A percentile compares a stretch with the other conserved stretches of the same genome.
Conservation (phyloP, 2,797 vertebrate genomes). For the Rachycentron canadum region DNA sequence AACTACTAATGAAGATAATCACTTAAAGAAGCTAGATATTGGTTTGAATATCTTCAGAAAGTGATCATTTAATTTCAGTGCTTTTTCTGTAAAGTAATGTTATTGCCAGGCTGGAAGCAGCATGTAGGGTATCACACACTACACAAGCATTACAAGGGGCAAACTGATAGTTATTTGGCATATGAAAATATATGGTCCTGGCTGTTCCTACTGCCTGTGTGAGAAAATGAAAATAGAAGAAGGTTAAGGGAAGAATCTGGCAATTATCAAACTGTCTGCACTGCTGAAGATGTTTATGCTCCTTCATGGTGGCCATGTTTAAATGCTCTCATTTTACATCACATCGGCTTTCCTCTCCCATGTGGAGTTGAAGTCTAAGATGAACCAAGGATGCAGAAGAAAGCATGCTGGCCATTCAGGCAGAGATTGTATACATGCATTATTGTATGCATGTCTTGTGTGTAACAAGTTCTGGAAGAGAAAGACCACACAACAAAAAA, state of each 20-base stretch:
- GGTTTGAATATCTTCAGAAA: background rate
- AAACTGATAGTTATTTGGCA: background rate
- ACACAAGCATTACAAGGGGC: background rate
- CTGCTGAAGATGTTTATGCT: background rate
- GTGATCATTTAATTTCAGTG: background rate
- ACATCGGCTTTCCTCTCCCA: slow-evolving; percentile 37
- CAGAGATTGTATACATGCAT: background rate
- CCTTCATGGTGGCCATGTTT: slow-evolving; percentile 2
- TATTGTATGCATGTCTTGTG: background rate
- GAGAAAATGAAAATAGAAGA: background rate
- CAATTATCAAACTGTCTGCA: too few species aligned
- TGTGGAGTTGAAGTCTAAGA: slow-evolving; percentile 24
- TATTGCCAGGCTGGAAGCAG: background rate
- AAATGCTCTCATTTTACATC: background rate
- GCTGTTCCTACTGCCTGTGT: background rate
- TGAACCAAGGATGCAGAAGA: background rate
- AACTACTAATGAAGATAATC: background rate
- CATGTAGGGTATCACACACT: background rate
- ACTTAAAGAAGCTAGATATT: background rate
- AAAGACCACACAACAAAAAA: background rate
- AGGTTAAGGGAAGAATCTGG: background rate
- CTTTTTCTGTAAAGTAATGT: too few species aligned
- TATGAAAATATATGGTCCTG: background rate
- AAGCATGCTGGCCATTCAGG: background rate
- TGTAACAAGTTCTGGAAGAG: background rate